phyloP scores from a whole-genome alignment of 35 echinoderm and acorn worm species.

The Apostichopus parvimensis region DNA sequence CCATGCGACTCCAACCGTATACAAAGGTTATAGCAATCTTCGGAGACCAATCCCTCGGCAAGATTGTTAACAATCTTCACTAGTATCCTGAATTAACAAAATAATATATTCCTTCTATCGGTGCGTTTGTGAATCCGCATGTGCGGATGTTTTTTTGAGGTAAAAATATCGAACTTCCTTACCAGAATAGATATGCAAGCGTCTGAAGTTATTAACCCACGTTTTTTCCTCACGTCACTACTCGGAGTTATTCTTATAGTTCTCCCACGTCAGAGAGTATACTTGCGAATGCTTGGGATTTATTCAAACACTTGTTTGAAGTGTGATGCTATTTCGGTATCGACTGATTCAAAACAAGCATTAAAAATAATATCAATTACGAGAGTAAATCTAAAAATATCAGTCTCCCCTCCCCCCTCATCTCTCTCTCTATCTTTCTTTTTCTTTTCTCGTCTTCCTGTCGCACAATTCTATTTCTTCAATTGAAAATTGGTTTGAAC shows the following conservation, averaged over 20 bases:
- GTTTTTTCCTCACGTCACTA: conserved; percentile 8
- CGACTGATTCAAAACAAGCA: conserved; percentile 22
- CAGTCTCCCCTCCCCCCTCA: background rate
- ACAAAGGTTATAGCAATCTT: no score
- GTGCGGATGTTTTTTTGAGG: conserved; percentile 10
- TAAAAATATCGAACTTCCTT: conserved; percentile 27
- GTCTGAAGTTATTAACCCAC: background rate
- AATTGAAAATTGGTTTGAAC: conserved; percentile 34
- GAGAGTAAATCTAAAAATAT: conserved; percentile 14
- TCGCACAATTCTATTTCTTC: background rate
- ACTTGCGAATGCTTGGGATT: background rate
- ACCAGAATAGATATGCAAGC: background rate
- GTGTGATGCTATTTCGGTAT: background rate
- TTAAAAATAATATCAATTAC: conserved; percentile 37
- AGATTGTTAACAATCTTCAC: no score
- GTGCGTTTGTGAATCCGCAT: conserved; percentile 5
- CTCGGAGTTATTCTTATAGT: background rate
- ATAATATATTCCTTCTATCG: background rate
- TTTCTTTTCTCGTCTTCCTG: background rate
- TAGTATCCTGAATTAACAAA: no score
- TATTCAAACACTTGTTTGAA: conserved; percentile 29
- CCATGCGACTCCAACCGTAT: no score
- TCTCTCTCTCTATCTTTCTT: background rate
- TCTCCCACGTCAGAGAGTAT: conserved; percentile 5
- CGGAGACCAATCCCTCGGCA: no score